A percentile compares a stretch with the other conserved stretches of the same genome.
Conservation (phyloP, 2,797 vertebrate genomes). For the Lemur catta region DNA sequence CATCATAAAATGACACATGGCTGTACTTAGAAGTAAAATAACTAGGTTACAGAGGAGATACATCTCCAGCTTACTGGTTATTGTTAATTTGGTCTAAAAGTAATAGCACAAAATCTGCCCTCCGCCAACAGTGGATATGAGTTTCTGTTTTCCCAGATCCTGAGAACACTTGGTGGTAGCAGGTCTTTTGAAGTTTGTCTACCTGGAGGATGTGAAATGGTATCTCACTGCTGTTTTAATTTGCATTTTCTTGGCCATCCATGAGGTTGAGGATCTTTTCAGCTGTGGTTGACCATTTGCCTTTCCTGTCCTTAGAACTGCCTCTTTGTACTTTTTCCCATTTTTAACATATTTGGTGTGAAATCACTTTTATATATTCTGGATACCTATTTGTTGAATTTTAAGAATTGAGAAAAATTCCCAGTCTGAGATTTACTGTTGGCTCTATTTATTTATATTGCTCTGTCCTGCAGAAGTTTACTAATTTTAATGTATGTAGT, state of each 20-base stretch:
- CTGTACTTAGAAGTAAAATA: not conserved
- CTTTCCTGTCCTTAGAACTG: not conserved
- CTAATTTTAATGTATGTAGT: not conserved
- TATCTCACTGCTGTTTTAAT: not conserved
- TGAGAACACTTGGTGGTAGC: not conserved
- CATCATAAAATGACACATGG: not conserved
- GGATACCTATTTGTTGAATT: not conserved
- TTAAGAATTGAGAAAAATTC: not conserved
- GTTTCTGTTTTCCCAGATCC: not conserved
- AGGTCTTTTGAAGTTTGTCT: not conserved
- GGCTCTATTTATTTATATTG: not conserved
- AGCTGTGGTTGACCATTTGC: not conserved
- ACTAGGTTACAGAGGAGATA: not conserved
- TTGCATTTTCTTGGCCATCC: not conserved
- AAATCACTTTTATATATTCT: slow-evolving; percentile 10
- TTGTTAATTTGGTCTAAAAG: not conserved
- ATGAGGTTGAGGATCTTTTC: not conserved
- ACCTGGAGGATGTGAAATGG: not conserved
- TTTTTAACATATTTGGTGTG: not conserved
- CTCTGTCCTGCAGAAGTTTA: not conserved
- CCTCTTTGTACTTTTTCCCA: not conserved
- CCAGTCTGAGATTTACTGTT: not conserved
- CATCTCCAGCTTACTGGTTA: not conserved
- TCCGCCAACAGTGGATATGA: not conserved
- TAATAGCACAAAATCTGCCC: not conserved